Evolutionary conservation across 2,888 invertebrate species (phyloP), one percentile per base, ranked within the genome.

Genomic region (Glaucopsyche alexis): DNA sequence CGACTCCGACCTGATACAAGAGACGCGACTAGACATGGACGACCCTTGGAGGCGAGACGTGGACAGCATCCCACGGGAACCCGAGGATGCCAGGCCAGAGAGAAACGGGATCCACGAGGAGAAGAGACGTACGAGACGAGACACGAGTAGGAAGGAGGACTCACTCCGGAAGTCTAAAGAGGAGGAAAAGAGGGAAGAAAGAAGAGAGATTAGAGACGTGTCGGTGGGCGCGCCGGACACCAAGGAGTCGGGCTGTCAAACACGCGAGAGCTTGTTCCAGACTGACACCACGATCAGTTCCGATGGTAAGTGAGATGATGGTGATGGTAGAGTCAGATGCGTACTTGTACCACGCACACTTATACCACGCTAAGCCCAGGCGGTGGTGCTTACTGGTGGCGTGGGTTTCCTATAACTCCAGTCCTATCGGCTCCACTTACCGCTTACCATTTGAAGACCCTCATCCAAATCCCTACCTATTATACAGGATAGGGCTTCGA

Each of bases 201-300:
- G 80, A 78, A 90, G 84, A 52, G 87, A 90, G 77, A 91, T 86
- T 71, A 84, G 89, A 80, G 92, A 92, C 76, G 91, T 82, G 7
- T 91, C 92, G 0, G 91, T 91, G 13, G 91, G 91, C 0, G 90
- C 87, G 0, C 92, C 92, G 7, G 92, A 93, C 77, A 92, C 91
- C 0, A 93, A 91, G 76, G 93, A 93, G 75, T 91, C 90, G 1
- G 86, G 90, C 0, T 97, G 97, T 84, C 97, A 97, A 85, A 97
- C 97, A 0, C 94, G 97, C 78, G 97, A 96, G 84, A 96, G 96
- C 81, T 87, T 96, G 49, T 96, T 96, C 82, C 90, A 92, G 72
- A 80, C 86, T 0, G 92, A 90, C 69, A 83, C 89, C 2, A 85
- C 90, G 0, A 84, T 86, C 0, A 91, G 92, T 80, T 91, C 92